Evolutionary conservation across 2,797 vertebrate genomes (phyloP).

Genomic region (Leptoclinus maculatus): DNA sequence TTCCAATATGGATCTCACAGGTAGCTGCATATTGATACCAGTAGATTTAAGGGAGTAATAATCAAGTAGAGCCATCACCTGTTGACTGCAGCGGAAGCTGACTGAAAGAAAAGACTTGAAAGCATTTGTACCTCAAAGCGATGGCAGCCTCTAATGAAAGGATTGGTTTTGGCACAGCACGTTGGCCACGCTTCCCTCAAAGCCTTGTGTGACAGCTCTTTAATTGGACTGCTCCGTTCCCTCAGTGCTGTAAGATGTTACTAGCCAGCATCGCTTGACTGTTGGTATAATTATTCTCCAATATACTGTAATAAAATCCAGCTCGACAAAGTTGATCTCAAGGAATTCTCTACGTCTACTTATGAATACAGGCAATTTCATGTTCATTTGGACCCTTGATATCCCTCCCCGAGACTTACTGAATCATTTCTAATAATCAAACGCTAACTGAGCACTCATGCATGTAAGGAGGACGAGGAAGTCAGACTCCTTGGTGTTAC

Average conservation of each 20-base stretch:
- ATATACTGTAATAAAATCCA: conserved; percentile 69
- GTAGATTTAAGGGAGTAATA: conserved; percentile 62
- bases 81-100: conserved; percentile 66
- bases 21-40: conserved; percentile 60
- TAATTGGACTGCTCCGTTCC: conserved; percentile 77
- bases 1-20: conserved; percentile 51
- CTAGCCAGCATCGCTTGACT: conserved; percentile 61
- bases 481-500: conserved; percentile 45
- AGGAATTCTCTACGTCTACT: conserved; percentile 46
- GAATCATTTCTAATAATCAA: conserved; percentile 61
- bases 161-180: conserved; percentile 72
- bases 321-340: conserved; percentile 59
- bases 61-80: conserved; percentile 79
- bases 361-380: conserved; percentile 47
- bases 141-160: conserved; percentile 77
- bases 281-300: conserved; percentile 73
- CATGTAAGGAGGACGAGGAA: conserved; percentile 51
- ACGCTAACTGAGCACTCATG: conserved; percentile 56
- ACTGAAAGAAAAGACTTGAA: conserved; percentile 72
- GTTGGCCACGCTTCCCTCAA: conserved; percentile 70
- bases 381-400: conserved; percentile 55
- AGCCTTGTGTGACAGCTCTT: conserved; percentile 77
- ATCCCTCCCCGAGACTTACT: conserved; percentile 38
- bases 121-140: conserved; percentile 76
- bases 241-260: conserved; percentile 65